phyloP scores from a whole-genome alignment of 2,797 vertebrate genomes.

The Emys orbicularis region DNA sequence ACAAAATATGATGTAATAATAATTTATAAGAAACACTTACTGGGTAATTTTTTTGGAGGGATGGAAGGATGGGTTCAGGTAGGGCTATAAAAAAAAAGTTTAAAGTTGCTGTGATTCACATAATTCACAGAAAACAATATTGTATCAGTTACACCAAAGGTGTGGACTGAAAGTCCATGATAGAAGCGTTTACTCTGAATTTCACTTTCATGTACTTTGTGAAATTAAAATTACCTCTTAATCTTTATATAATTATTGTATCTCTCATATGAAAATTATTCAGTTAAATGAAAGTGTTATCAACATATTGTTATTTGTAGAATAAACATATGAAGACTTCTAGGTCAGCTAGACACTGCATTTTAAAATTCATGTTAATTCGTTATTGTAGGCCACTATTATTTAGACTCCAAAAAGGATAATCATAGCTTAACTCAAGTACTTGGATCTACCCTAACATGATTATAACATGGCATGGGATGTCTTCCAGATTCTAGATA shows the following conservation, averaged over 20 bases:
- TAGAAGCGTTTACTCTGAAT: constrained; percentile 48
- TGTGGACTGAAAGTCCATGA: constrained; percentile 16
- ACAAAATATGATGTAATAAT: constrained; percentile 66
- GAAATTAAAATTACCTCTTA: constrained; percentile 43
- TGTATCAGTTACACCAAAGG: constrained; percentile 51
- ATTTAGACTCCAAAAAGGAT: neutral
- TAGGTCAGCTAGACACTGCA: neutral
- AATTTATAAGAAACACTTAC: constrained; percentile 89
- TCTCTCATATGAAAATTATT: constrained; percentile 2
- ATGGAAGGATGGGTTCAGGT: constrained; percentile 93
- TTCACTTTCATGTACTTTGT: constrained; percentile 51
- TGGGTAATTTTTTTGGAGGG: constrained; percentile 93
- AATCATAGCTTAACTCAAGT: neutral
- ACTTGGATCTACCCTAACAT: neutral
- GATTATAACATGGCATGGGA: neutral
- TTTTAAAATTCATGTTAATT: constrained; percentile 25
- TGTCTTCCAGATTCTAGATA: constrained; percentile 22
- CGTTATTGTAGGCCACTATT: neutral
- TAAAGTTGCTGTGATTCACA: constrained; percentile 77
- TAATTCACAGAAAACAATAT: constrained; percentile 68
- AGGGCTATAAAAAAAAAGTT: constrained; percentile 88
- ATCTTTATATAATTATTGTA: neutral
- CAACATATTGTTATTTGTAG: constrained; percentile 6
- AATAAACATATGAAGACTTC: constrained; percentile 3
- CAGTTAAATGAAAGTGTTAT: constrained; percentile 5